Base-by-base conservation (phyloP, 2,888 invertebrate species). In the Strigamia transsilvanica region DNA sequence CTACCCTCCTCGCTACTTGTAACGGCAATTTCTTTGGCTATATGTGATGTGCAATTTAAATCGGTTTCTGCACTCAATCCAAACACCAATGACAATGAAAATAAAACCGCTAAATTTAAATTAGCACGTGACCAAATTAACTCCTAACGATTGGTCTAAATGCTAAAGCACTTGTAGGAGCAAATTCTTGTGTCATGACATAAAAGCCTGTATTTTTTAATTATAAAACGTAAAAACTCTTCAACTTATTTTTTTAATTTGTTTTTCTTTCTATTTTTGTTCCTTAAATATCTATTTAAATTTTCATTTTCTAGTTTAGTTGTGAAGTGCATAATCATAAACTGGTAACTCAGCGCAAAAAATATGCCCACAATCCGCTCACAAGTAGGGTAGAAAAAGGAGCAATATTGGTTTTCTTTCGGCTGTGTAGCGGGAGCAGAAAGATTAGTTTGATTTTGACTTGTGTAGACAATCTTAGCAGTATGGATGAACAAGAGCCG, bases 21-120 rank as follows among this genome's bases (percentile, higher is more conserved):
- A 13, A 46, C 46, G n/a, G 15, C 46, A 15, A 15, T 13, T 46
- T 46, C n/a, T n/a, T 46, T 7, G 15, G 46, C 13, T 46, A n/a
- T 46, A 46, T 46, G 46, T 46, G 46, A 46, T 46, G 12, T 46
- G 46, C 4, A 13, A 46, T 46, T 46, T 46, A 46, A 46, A 46
- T 46, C 46, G 38, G 38, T 6, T 38, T 38, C 6, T 46, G 46
- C n/a, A 46, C 15, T 15, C 15, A 15, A n/a, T 46, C 46, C 46
- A 61, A 61, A n/a, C 12, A 61, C 18, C 5, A 23, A 61, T 23
- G 61, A 61, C 61, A 61, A 61, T 61, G 61, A 61, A 61, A 23
- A 61, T 18, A 21, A 61, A 61, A 61, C 61, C 61, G 61, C 61
- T 61, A 61, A 61, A 23, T 61, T 61, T 61, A 61, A 61, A 61